Evolutionary conservation across 2,797 vertebrate genomes (phyloP).

Genomic region (Spheniscus humboldti): DNA sequence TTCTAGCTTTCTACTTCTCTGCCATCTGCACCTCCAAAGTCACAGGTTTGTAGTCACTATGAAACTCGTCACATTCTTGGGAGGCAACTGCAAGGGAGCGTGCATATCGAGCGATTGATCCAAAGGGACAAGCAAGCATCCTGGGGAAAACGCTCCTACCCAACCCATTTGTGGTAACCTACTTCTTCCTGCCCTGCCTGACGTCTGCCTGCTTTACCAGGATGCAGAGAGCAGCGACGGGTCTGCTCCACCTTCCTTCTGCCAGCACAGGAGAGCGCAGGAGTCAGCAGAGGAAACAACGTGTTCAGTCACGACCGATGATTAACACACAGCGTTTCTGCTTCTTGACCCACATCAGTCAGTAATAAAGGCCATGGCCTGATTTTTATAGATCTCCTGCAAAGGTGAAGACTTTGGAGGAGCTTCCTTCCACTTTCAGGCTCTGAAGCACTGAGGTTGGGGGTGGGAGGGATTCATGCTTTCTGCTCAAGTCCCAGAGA

Average conservation of each 20-base stretch:
- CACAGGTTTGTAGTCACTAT: neutral
- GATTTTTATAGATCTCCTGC: neutral
- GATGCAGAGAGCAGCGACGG: accelerated
- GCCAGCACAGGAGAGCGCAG: neutral
- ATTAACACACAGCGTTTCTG: neutral
- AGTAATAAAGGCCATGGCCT: neutral
- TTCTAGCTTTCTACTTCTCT: neutral
- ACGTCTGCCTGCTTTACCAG: neutral
- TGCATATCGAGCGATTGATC: accelerated
- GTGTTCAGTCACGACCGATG: neutral
- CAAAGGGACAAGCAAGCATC: neutral
- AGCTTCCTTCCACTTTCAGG: neutral
- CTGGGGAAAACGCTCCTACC: neutral
- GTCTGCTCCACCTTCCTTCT: neutral
- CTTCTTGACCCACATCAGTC: neutral
- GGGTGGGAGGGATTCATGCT: neutral
- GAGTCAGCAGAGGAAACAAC: neutral
- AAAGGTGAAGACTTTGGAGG: neutral
- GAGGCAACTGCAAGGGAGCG: neutral
- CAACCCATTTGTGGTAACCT: neutral
- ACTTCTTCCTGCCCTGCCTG: neutral
- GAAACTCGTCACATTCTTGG: neutral
- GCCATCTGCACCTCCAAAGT: neutral
- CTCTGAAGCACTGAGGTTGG: neutral
- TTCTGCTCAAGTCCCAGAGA: neutral